A percentile compares a stretch with the other conserved stretches of the same genome.
Conservation (phyloP, 2,797 vertebrate species). For the Hydrolagus colliei region DNA sequence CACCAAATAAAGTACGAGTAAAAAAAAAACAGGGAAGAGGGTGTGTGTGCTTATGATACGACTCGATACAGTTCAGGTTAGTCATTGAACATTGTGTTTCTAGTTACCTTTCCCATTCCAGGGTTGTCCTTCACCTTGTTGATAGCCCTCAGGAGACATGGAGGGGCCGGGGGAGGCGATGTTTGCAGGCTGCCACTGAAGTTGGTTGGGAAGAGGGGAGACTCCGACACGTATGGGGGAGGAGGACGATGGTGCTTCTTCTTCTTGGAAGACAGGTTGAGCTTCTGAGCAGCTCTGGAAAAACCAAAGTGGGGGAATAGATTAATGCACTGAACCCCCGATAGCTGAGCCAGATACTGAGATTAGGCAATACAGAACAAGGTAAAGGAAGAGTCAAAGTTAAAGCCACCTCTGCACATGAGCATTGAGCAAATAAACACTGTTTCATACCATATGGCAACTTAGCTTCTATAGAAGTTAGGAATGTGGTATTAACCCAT, state of each 20-base stretch:
- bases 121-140: conserved; percentile 95
- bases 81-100: neutral
- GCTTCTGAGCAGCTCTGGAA: conserved; percentile 87
- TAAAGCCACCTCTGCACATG: no score
- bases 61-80: no score
- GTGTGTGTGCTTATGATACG: no score
- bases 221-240: conserved; percentile 64
- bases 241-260: conserved; percentile 78
- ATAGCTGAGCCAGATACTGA: neutral
- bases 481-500: no score
- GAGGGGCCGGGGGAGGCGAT: conserved; percentile 83
- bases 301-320: neutral
- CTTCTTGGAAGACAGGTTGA: conserved; percentile 89
- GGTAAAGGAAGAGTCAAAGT: no score
- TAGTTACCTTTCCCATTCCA: conserved; percentile 86
- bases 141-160: conserved; percentile 84
- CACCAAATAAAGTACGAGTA: no score
- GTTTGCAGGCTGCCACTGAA: conserved; percentile 79
- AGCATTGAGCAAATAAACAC: no score
- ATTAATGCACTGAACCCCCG: neutral
- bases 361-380: no score
- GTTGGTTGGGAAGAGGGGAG: conserved; percentile 81
- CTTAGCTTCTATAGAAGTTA: no score
- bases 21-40: no score
- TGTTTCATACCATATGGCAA: no score